A percentile compares a stretch with the other conserved stretches of the same genome.
Evolutionary conservation across 1,140 invertebrate genomes (phyloP).

Genomic region (Plectrocnemia conspersa): DNA sequence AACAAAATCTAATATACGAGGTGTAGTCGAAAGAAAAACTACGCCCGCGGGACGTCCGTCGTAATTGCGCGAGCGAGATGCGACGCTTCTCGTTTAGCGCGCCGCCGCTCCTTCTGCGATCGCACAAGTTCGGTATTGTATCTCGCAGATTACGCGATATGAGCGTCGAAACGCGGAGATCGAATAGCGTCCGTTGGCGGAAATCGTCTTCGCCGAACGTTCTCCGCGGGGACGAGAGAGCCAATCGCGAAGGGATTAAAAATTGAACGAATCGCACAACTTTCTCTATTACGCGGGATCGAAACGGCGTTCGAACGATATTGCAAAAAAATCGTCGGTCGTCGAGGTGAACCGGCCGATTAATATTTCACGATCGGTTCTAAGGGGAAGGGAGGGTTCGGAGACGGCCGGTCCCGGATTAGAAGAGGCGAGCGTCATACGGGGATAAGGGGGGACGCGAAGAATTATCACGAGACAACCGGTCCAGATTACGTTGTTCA

Average conservation of each 20-base stretch:
- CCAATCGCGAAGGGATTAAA: too few relatives aligned
- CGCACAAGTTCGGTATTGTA: too few relatives aligned
- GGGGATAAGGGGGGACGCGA: slow-evolving; percentile 5
- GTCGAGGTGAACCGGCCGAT: slow-evolving; percentile 5
- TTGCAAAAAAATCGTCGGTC: slow-evolving; percentile 4
- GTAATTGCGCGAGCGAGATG: too few relatives aligned
- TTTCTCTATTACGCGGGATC: slow-evolving; percentile 3
- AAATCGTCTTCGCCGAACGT: too few relatives aligned
- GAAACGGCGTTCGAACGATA: background rate
- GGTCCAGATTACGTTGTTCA: slow-evolving; percentile 32
- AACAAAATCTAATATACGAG: slow-evolving; percentile 24
- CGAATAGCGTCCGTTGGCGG: too few relatives aligned
- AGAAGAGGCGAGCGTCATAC: background rate
- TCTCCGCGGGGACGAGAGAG: too few relatives aligned
- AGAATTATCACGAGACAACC: slow-evolving; percentile 33
- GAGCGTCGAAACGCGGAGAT: background rate
- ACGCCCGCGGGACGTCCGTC: too few relatives aligned
- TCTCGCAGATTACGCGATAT: background rate
- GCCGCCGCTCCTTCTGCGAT: too few relatives aligned
- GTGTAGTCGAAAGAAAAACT: too few relatives aligned
- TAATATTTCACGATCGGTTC: too few relatives aligned
- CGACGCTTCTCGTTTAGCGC: too few relatives aligned
- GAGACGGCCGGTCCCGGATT: background rate
- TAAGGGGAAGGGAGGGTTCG: background rate
- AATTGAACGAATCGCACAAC: background rate